Evolutionary conservation across 2,888 invertebrate species (phyloP).

Genomic region (Fabriciana adippe): DNA sequence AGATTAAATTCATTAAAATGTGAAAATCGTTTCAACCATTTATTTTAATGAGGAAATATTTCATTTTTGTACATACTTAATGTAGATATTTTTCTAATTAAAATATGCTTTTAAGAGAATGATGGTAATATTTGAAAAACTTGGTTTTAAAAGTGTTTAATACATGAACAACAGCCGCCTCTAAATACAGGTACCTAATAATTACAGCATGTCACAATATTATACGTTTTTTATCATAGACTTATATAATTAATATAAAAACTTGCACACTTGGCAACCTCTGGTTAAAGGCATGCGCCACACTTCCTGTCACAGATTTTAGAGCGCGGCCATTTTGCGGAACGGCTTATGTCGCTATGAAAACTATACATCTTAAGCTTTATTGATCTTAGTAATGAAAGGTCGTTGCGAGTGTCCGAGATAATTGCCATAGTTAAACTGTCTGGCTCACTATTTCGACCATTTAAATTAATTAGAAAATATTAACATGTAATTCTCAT

Average conservation of each 20-base stretch:
- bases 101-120: too few species aligned
- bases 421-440: conserved; percentile 55
- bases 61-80: too few species aligned
- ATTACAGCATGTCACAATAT: not conserved
- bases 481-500: too few species aligned
- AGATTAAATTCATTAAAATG: too few species aligned
- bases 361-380: conserved; percentile 52
- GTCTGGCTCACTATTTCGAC: conserved; percentile 10
- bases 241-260: conserved; percentile 16
- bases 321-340: conserved; percentile 54
- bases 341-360: conserved; percentile 58
- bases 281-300: conserved; percentile 72
- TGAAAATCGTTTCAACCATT: too few species aligned
- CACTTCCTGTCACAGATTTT: conserved; percentile 76
- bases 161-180: too few species aligned
- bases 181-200: not conserved
- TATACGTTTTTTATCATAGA: not conserved
- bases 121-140: too few species aligned
- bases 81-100: too few species aligned
- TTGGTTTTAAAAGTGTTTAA: too few species aligned
- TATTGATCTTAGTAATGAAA: conserved; percentile 54
- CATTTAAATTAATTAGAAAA: conserved; percentile 3
- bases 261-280: conserved; percentile 52
- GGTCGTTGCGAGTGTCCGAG: conserved; percentile 67
- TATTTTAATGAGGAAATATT: too few species aligned